A percentile compares a stretch with the other conserved stretches of the same genome.
phyloP scores from a whole-genome alignment of 64 coral and sea anemone species.

The Dendrophyllia cribrosa region DNA sequence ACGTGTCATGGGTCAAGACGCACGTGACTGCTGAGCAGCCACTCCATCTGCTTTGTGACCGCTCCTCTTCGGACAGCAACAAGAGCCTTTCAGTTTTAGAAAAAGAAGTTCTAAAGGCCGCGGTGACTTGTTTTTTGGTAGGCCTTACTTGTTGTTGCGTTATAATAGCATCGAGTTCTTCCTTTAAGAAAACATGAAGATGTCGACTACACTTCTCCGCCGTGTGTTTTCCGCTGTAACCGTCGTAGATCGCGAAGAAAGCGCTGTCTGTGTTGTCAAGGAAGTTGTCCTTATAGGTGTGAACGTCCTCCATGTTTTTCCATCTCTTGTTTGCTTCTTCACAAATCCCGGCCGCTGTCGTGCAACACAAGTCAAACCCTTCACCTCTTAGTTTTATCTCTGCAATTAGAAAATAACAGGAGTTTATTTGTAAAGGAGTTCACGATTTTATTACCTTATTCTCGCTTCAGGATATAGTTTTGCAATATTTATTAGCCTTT shows the following conservation, averaged over 20 bases:
- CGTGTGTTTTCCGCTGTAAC: constrained; percentile 81
- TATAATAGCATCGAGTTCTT: constrained; percentile 49
- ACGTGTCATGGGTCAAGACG: constrained; percentile 67
- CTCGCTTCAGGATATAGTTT: no score
- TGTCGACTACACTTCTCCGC: constrained; percentile 74
- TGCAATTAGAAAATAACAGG: neutral
- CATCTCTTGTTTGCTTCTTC: constrained; percentile 83
- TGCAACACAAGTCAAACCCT: constrained; percentile 57
- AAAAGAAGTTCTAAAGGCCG: constrained; percentile 79
- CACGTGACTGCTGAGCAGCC: constrained; percentile 98
- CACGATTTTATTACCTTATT: no score
- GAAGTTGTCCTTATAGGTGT: constrained; percentile 79
- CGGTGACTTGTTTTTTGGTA: constrained; percentile 42
- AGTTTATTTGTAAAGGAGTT: neutral
- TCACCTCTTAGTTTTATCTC: constrained; percentile 13
- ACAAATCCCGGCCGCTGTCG: constrained; percentile 74
- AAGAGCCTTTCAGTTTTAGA: constrained; percentile 71
- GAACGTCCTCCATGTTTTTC: constrained; percentile 94
- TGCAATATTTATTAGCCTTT: no score
- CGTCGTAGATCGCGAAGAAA: constrained; percentile 92
- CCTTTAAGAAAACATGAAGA: constrained; percentile 80
- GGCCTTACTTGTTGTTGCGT: neutral
- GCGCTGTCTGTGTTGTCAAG: constrained; percentile 47
- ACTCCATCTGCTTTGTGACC: constrained; percentile 84
- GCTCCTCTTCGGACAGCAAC: constrained; percentile 59